Conservation (phyloP, 2,113 vertebrate genomes). For the Embiotoca jacksoni region DNA sequence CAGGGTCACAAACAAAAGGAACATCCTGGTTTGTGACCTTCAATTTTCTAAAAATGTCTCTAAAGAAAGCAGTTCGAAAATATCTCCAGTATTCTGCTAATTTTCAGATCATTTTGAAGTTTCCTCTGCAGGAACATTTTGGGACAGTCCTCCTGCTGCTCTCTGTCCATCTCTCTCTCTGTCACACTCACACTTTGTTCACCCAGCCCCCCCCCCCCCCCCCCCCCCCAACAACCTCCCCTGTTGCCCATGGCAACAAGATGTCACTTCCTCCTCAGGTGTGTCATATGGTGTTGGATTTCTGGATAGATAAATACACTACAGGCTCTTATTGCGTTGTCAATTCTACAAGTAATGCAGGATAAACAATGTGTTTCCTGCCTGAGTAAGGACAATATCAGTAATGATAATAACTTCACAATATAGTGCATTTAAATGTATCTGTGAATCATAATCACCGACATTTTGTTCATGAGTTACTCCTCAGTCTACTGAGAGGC, state of each 20-base stretch:
- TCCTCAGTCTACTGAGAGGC: too few relatives aligned
- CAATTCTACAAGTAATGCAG: background rate
- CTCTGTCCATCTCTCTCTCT: conserved; percentile 3
- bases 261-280: conserved; percentile 77
- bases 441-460: too few relatives aligned
- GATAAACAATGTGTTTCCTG: background rate
- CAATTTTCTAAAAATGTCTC: background rate
- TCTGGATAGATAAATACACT: conserved; percentile 35
- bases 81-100: too few relatives aligned
- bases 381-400: too few relatives aligned
- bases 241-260: conserved; percentile 66
- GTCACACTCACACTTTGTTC: conserved; percentile 31
- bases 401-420: too few relatives aligned
- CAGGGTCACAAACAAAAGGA: background rate
- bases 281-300: conserved; percentile 63
- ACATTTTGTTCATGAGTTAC: too few relatives aligned
- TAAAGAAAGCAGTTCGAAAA: background rate
- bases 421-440: too few relatives aligned
- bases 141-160: conserved; percentile 7
- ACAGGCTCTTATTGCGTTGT: background rate
- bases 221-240: conserved; percentile 23
- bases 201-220: conserved; percentile 15
- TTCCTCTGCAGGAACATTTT: conserved; percentile 10
- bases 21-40: background rate
- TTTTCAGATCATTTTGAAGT: conserved; percentile 6